Evolutionary conservation across 2,797 vertebrate species (phyloP).

Genomic region (Decapterus maruadsi): DNA sequence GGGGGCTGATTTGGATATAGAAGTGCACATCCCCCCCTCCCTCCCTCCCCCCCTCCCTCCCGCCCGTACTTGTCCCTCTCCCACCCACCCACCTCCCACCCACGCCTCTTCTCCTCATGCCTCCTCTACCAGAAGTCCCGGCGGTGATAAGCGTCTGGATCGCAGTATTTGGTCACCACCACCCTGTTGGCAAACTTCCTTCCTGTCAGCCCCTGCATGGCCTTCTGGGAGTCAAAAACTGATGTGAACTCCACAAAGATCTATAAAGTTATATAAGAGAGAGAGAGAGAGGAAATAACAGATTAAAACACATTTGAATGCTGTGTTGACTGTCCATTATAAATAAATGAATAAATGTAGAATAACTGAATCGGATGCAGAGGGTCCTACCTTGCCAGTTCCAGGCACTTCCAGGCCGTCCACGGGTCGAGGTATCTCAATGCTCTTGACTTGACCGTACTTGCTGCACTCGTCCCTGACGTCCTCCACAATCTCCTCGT

Average conservation of each 20-base stretch:
- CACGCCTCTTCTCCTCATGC: constrained; percentile 22
- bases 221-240: constrained; percentile 96
- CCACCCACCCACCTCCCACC: neutral
- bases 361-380: neutral
- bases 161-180: constrained; percentile 97
- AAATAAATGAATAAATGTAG: too few relatives aligned
- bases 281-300: neutral
- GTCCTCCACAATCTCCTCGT: constrained; percentile 95
- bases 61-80: constrained; percentile 11
- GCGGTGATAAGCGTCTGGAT: constrained; percentile 95
- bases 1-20: constrained; percentile 67
- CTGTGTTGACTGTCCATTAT: neutral
- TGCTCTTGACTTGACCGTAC: constrained; percentile 94
- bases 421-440: constrained; percentile 94
- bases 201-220: constrained; percentile 95
- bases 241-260: constrained; percentile 97
- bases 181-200: constrained; percentile 97
- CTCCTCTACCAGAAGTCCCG: constrained; percentile 94
- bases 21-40: constrained; percentile 36
- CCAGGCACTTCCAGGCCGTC: constrained; percentile 94
- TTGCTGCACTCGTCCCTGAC: constrained; percentile 95
- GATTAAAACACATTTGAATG: neutral
- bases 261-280: constrained; percentile 68
- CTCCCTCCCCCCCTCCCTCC: constrained; percentile 25
- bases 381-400: constrained; percentile 89